These are phyloP conservation scores for Meloidogyne chitwoodi DNA, from an alignment of 1,140 invertebrate species.

Conservation along the genomic window DNA sequence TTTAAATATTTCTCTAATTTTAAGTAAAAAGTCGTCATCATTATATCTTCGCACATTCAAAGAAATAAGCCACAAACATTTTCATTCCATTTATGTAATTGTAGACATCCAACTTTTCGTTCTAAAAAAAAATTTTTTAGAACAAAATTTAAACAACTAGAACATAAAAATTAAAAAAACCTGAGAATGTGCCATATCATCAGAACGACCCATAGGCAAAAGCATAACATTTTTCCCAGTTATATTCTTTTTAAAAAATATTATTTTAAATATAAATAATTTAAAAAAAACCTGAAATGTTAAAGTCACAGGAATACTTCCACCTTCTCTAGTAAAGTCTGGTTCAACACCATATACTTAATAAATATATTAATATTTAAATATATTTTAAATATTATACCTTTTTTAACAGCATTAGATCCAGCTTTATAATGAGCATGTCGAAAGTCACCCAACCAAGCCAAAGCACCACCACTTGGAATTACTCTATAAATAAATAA, in stretches of 20 bases:
- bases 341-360: constrained; percentile 83
- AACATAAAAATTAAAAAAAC: neutral
- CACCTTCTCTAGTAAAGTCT: constrained; percentile 84
- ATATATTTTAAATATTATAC: constrained; percentile 41
- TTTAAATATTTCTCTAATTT: too few relatives aligned
- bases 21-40: neutral
- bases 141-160: neutral
- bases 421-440: constrained; percentile 87
- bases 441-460: constrained; percentile 85
- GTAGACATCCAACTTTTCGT: constrained; percentile 41
- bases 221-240: constrained; percentile 65
- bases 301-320: constrained; percentile 88
- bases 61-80: constrained; percentile 38
- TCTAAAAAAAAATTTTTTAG: constrained; percentile 12
- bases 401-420: constrained; percentile 74
- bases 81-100: constrained; percentile 48
- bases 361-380: constrained; percentile 4
- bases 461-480: constrained; percentile 74
- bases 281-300: constrained; percentile 69
- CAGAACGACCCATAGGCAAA: constrained; percentile 78
- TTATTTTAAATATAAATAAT: constrained; percentile 72
- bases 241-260: constrained; percentile 69
- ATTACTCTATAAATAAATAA: constrained; percentile 46
- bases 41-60: constrained; percentile 39
- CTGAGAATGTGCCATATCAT: constrained; percentile 92